Evolutionary conservation across 1,140 invertebrate genomes (phyloP), one percentile per base, ranked within the genome.

Genomic region (Dendroctonus ponderosae): DNA sequence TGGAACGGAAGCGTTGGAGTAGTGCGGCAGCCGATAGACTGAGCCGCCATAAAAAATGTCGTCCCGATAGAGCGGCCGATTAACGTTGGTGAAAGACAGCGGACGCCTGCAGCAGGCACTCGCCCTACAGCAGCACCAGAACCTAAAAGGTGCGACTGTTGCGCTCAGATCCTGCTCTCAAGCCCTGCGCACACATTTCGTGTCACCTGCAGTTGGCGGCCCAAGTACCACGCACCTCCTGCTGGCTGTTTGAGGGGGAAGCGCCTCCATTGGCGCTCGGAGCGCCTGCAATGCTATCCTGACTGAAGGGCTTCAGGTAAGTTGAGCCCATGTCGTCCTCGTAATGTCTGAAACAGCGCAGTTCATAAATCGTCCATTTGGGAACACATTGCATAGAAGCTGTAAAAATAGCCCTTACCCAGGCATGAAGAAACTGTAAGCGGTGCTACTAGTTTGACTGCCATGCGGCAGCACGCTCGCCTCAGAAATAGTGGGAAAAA

Each of bases 31-130:
- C 69, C 89, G 84, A 26, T 85, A 85, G 50, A 94, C 78, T 52
- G 90, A 93, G 0, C 89, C 91, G n/a, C 86, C 85, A 72, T 92
- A 94, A 83, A 94, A 94, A 64, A 94, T 93, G 73, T 94, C 93
- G 75, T 94, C 91, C 67, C 92, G 82, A 76, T 93, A 92, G 76
- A 93, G 83, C 14, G 91, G 90, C 50, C 90, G 80, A 39, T 85
- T 42, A 81, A 60, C 40, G 11, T 52, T 58, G 8, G 38, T 51
- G n/a, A 40, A 49, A 59, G 49, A 65, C 15, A 54, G 8, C 6
- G 14, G 7, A 9, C 38, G 6, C 15, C 9, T 6, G 38, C 52
- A 54, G 26, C 26, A 26, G 1, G 26, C 3, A 3, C 3, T 26
- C 26, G 26, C 3, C 26, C 26, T 26, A 26, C 26, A 26, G 26